Conservation (phyloP, 2,888 invertebrate genomes). For the Troides helena region DNA sequence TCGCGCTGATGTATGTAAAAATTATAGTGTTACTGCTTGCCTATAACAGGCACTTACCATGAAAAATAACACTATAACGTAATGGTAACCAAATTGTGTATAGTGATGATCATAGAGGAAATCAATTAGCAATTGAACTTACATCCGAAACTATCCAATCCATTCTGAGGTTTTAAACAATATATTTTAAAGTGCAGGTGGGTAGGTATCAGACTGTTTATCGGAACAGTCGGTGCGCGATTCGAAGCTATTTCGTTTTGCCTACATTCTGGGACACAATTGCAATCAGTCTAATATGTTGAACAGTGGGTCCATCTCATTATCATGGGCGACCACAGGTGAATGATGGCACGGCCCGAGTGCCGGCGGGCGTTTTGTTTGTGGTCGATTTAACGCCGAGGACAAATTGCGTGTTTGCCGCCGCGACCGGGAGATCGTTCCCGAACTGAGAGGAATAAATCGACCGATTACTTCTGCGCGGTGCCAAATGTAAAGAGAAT, state of each 20-base stretch:
- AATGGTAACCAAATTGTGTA: no score
- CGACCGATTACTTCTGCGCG: slow-evolving; percentile 61
- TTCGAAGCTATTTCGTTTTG: slow-evolving; percentile 51
- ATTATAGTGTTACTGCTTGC: no score
- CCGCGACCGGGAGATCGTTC: slow-evolving; percentile 70
- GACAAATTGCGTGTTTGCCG: slow-evolving; percentile 79
- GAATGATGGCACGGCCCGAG: slow-evolving; percentile 71
- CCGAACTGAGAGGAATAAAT: slow-evolving; percentile 60
- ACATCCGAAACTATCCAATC: no score
- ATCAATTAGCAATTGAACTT: no score
- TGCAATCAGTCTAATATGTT: slow-evolving; percentile 79
- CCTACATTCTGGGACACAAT: slow-evolving; percentile 55
- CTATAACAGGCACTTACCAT: background rate
- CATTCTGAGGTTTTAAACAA: no score
- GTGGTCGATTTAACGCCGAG: slow-evolving; percentile 78
- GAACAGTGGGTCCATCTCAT: slow-evolving; percentile 78
- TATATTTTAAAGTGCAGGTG: background rate
- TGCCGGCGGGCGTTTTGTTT: slow-evolving; percentile 73
- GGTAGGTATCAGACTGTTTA: background rate
- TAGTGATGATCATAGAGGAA: no score
- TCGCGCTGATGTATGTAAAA: no score
- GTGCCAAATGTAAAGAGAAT: slow-evolving; percentile 58
- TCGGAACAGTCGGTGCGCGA: slow-evolving; percentile 58
- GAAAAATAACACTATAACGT: background rate
- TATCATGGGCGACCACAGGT: slow-evolving; percentile 78